Evolutionary conservation across 1,140 invertebrate genomes (phyloP).

Genomic region (Semibalanus balanoides): DNA sequence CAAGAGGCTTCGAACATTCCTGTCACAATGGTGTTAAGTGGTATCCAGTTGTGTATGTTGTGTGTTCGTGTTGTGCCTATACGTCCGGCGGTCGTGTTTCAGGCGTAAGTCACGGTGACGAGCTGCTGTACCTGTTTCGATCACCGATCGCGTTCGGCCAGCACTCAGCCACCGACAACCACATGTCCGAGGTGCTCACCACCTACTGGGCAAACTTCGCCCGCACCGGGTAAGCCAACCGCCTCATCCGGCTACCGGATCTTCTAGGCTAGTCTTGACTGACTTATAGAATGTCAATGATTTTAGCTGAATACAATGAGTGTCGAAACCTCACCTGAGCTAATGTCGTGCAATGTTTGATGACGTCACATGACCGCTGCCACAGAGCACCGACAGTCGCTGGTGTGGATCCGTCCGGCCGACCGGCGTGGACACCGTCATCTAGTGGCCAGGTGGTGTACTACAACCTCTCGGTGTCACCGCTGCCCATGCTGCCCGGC

Average conservation of each 20-base stretch:
- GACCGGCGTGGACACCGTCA: background rate
- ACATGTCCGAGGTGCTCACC: slow-evolving; percentile 13
- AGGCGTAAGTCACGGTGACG: slow-evolving; percentile 55
- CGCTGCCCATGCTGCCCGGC: background rate
- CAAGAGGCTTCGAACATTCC: too few relatives aligned
- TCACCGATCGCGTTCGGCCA: slow-evolving; percentile 26
- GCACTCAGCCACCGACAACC: slow-evolving; percentile 9
- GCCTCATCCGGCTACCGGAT: background rate
- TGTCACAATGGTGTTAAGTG: too few relatives aligned
- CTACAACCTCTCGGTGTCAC: background rate
- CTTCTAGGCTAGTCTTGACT: background rate
- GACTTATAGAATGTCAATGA: background rate
- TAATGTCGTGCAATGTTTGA: background rate
- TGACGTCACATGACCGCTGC: background rate
- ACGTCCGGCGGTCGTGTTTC: background rate
- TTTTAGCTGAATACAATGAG: background rate
- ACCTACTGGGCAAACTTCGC: slow-evolving; percentile 15
- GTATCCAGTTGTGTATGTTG: too few relatives aligned
- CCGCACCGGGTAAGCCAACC: slow-evolving; percentile 13
- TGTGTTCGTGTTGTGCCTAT: too few relatives aligned
- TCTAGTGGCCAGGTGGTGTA: background rate
- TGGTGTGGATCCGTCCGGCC: background rate
- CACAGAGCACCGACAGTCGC: background rate
- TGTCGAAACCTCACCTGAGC: background rate
- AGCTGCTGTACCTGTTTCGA: slow-evolving; percentile 55